Base-by-base conservation (phyloP, 2,888 invertebrate species). In the Drosophila infuscata region DNA sequence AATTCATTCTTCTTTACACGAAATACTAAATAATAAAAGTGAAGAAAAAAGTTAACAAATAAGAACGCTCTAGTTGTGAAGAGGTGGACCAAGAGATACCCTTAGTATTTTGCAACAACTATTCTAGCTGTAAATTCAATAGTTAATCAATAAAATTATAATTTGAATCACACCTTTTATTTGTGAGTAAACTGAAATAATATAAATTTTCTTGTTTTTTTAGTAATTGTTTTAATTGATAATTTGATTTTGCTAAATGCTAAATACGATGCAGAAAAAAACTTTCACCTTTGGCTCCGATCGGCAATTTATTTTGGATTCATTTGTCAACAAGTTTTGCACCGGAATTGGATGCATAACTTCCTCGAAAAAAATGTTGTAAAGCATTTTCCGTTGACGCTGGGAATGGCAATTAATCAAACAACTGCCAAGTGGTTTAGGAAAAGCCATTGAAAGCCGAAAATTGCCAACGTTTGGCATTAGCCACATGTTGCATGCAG, bases 401-500 rank as follows among this genome's bases (percentile, higher is more conserved):
- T 82, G 75, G 77, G 69, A 59, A 68, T 54, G 68, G 79, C 79
- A 76, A 85, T 85, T 84, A 82, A 82, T 84, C 84, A 84, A 82
- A 74, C 88, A 81, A 79, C 83, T 88, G 88, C 70, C 76, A 79
- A 74, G 57, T 58, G 48, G 72, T 52, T 35, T 75, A 70, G 76
- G 67, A 77, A 75, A 77, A 61, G 71, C 70, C 49, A 66, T 65
- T 65, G 76, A 66, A 79, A 74, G 61, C 59, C 74, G 32, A 67
- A 67, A 65, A 64, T 58, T 57, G 49, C 25, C 46, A 51, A 57
- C 43, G 57, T 43, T 57, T 57, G 32, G 43, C 41, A 43, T 57
- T 43, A 32, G 69, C 64, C 60, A 60, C 70, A 60, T 63, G 68
- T 30, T 78, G 74, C 74, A 73, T 76, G 72, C 59, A 60, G 53